Evolutionary conservation across 2,888 invertebrate species (phyloP).

Genomic region (Eulithis prunata): DNA sequence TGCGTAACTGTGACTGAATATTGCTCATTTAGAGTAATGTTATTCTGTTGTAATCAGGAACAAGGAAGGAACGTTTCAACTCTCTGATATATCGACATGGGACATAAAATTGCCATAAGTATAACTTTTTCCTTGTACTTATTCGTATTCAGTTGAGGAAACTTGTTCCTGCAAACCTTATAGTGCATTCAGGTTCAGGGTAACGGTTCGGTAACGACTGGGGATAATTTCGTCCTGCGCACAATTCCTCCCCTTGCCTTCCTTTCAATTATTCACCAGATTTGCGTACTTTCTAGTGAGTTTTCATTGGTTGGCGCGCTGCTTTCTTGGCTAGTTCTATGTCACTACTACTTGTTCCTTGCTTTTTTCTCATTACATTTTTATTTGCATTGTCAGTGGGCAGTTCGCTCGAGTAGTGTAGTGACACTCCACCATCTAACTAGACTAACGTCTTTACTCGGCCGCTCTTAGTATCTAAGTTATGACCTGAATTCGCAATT

Average conservation of each 20-base stretch:
- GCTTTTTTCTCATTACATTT: too few relatives aligned
- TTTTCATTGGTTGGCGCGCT: constrained; percentile 3
- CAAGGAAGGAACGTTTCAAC: background rate
- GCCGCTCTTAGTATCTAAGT: constrained; percentile 11
- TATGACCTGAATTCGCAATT: constrained; percentile 37
- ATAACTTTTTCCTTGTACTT: background rate
- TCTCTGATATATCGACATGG: background rate
- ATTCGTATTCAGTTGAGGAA: background rate
- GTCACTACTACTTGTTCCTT: too few relatives aligned
- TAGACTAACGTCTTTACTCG: background rate
- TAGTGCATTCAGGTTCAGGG: constrained; percentile 43
- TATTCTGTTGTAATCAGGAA: background rate
- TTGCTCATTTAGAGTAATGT: background rate
- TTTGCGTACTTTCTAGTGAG: constrained; percentile 13
- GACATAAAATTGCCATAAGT: background rate
- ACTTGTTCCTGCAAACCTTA: constrained; percentile 12
- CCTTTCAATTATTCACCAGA: constrained; percentile 21
- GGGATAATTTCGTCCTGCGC: constrained; percentile 57
- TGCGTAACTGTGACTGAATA: constrained; percentile 6
- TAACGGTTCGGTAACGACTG: constrained; percentile 63
- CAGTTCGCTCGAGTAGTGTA: too few relatives aligned
- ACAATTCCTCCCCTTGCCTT: constrained; percentile 21
- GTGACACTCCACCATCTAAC: too few relatives aligned
- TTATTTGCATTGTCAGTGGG: too few relatives aligned
- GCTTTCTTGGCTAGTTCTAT: too few relatives aligned